Evolutionary conservation across 2,888 invertebrate species (phyloP), one percentile per base, ranked within the genome.

Genomic region (Chironomus tentans): DNA sequence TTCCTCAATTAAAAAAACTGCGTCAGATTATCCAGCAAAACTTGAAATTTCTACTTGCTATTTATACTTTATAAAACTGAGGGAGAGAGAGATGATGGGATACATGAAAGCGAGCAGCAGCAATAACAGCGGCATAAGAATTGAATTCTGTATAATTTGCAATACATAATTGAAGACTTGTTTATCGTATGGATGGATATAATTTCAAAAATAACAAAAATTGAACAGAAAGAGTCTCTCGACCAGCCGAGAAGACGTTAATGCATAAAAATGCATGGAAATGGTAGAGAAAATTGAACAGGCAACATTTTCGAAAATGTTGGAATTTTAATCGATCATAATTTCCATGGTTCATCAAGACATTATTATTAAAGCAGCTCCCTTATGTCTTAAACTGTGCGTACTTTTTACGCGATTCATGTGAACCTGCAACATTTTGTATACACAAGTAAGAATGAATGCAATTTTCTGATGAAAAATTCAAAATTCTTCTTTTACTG

Each of bases 271-370:
- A 56, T 56, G 56, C n/a, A 56, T 46, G 3, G 24, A 50, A 50
- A 38, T 38, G 38, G 38, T 7, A 38, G 38, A 48, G 70, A 7
- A 13, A 50, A 47, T 50, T 18, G 70, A 47, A 47, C n/a, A 12
- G 18, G 21, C 15, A 18, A 4, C 28, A 68, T 68, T 68, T 47
- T 21, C 47, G 12, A 48, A 71, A 71, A 71, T 71, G 71, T 10
- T 21, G 72, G 72, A 72, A 72, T 72, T 72, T 72, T 72, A 72
- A 72, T 72, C 72, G 72, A 72, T 72, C 72, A 72, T 72, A 72
- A 72, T 72, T 72, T 61, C 28, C 72, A 38, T 72, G 72, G 72
- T 18, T 72, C 72, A 72, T 72, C 72, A 72, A 62, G 48, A 72
- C 50, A 50, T 72, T 61, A 21, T 72, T 71, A 71, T 71, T 71